phyloP scores from a whole-genome alignment of 2,888 invertebrate species.

The Baronia brevicornis region DNA sequence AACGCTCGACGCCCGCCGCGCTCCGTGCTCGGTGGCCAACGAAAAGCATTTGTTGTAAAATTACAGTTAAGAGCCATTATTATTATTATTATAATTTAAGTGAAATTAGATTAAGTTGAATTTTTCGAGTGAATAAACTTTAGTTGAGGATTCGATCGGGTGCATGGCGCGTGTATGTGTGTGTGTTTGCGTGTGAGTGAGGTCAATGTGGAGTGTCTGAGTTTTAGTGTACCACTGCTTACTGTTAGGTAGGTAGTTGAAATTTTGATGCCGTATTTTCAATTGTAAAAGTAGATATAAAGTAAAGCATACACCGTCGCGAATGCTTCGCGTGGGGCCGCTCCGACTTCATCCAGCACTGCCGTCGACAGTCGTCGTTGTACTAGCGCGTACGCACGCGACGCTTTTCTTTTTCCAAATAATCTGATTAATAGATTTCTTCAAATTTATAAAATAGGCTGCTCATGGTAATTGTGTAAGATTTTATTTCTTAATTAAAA shows the following conservation, averaged over 20 bases:
- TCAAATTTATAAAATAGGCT: slow-evolving; percentile 74
- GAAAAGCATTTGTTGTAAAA: slow-evolving; percentile 74
- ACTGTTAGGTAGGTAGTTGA: slow-evolving; percentile 76
- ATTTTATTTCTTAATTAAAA: slow-evolving; percentile 75
- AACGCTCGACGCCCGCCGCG: slow-evolving; percentile 44
- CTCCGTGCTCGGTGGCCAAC: slow-evolving; percentile 65
- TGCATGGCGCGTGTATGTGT: slow-evolving; percentile 48
- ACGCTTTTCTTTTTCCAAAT: slow-evolving; percentile 68
- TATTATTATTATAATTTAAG: slow-evolving; percentile 75
- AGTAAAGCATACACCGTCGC: slow-evolving; percentile 61
- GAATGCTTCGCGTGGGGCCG: slow-evolving; percentile 45
- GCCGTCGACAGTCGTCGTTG: slow-evolving; percentile 30
- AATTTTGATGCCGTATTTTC: slow-evolving; percentile 72
- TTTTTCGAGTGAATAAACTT: slow-evolving; percentile 71
- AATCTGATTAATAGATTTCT: slow-evolving; percentile 70
- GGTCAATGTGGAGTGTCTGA: slow-evolving; percentile 72
- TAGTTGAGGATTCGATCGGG: slow-evolving; percentile 68
- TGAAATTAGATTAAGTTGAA: slow-evolving; percentile 71
- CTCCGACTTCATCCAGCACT: slow-evolving; percentile 29
- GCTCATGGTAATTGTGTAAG: slow-evolving; percentile 73
- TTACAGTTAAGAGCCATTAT: slow-evolving; percentile 71
- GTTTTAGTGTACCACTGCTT: slow-evolving; percentile 72
- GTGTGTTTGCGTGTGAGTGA: no score
- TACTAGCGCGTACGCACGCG: slow-evolving; percentile 28
- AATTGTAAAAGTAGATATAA: slow-evolving; percentile 68